Conservation (phyloP, 2,797 vertebrate genomes). For the Gymnothorax reevesii region DNA sequence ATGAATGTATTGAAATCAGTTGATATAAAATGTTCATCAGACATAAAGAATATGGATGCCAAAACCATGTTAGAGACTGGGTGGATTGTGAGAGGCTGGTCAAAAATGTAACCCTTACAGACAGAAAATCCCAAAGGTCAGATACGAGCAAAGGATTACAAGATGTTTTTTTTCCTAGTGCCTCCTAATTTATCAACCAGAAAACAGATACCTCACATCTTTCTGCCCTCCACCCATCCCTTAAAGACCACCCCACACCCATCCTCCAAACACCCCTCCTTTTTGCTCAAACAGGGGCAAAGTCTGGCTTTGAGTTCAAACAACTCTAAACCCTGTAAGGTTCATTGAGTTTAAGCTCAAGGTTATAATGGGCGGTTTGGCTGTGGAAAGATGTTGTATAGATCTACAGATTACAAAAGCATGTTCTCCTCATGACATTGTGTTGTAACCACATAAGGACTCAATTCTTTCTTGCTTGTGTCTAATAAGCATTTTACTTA, state of each 20-base stretch:
- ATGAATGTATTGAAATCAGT: constrained; percentile 32
- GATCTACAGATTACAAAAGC: not conserved
- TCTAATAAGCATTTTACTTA: not conserved
- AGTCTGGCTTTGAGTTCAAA: constrained; percentile 14
- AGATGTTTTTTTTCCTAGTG: not conserved
- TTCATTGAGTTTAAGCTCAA: constrained; percentile 5
- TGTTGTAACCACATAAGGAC: not conserved
- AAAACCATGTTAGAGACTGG: not conserved
- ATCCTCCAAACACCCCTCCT: not conserved
- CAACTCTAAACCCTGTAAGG: not conserved
- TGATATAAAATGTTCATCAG: constrained; percentile 30
- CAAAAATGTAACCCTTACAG: constrained; percentile 1
- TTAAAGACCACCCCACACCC: not conserved
- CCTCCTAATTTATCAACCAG: not conserved
- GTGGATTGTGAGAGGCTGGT: constrained; percentile 29
- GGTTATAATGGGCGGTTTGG: not conserved
- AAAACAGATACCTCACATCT: not conserved
- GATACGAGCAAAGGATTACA: not conserved
- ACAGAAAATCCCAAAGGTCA: not conserved
- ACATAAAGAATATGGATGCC: not conserved
- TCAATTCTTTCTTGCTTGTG: not conserved
- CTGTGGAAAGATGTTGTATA: not conserved
- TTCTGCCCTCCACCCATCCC: not conserved
- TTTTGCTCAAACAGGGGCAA: not conserved
- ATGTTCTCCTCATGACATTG: not conserved